These are phyloP conservation scores for Nomada ferruginata DNA, from an alignment of 2,888 invertebrate species.

Conservation along the genomic window DNA sequence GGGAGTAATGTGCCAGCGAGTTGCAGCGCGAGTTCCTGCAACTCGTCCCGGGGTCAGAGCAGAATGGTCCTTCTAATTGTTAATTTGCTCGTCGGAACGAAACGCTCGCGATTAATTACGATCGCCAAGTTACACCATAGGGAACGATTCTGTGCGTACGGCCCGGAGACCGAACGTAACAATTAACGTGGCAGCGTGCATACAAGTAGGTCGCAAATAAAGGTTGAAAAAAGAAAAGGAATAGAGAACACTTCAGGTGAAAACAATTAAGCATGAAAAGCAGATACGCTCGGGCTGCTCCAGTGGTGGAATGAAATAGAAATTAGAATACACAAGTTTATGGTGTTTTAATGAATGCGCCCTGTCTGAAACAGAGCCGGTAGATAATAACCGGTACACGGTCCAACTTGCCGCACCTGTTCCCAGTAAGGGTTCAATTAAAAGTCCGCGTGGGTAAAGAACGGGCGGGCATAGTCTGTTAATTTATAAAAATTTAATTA, in stretches of 20 bases:
- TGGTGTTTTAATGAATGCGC: constrained; percentile 56
- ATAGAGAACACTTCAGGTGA: constrained; percentile 4
- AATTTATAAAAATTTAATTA: constrained; percentile 46
- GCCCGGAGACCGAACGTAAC: constrained; percentile 5
- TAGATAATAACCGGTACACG: constrained; percentile 56
- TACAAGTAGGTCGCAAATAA: too few species aligned
- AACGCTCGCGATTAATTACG: constrained; percentile 37
- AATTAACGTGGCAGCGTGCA: constrained; percentile 18
- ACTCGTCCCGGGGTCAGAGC: not conserved
- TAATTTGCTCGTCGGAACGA: constrained; percentile 30
- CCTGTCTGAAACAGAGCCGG: constrained; percentile 36
- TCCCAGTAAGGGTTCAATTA: constrained; percentile 59
- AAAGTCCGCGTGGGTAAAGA: constrained; percentile 42
- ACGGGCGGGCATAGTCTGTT: constrained; percentile 25
- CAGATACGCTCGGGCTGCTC: constrained; percentile 16
- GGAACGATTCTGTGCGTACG: constrained; percentile 10
- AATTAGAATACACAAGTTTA: constrained; percentile 57
- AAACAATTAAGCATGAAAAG: constrained; percentile 54
- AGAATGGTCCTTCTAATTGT: constrained; percentile 28
- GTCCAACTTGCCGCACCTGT: constrained; percentile 56
- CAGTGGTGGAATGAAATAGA: constrained; percentile 42
- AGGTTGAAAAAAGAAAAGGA: constrained; percentile 6
- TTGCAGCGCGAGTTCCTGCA: not conserved
- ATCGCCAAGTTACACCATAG: constrained; percentile 22
- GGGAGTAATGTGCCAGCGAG: not conserved